phyloP scores from a whole-genome alignment of 2,888 invertebrate species.

The Sthenelais limicola region DNA sequence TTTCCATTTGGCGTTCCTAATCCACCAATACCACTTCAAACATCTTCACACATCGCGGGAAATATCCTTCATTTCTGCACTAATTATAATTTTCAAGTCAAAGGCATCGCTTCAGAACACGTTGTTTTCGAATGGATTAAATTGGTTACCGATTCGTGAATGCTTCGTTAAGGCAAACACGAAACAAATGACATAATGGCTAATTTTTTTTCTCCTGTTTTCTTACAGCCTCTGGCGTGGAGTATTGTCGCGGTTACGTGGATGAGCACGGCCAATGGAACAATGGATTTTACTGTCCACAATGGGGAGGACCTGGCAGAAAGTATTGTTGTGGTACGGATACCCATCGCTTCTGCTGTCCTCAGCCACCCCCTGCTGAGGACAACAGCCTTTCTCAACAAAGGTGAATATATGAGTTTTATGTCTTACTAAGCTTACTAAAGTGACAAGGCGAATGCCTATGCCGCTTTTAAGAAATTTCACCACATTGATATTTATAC shows the following conservation, averaged over 20 bases:
- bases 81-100: too few species aligned
- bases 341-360: constrained; percentile 49
- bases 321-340: constrained; percentile 51
- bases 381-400: constrained; percentile 22
- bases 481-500: too few species aligned
- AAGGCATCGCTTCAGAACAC: too few species aligned
- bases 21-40: too few species aligned
- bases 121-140: too few species aligned
- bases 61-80: too few species aligned
- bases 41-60: too few species aligned
- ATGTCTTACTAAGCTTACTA: not conserved
- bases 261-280: constrained; percentile 53
- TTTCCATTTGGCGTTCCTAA: too few species aligned
- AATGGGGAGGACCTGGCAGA: constrained; percentile 45
- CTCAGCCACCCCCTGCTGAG: not conserved
- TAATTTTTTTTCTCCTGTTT: too few species aligned
- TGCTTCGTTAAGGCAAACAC: too few species aligned
- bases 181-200: too few species aligned
- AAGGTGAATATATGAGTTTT: not conserved
- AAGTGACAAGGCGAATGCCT: not conserved
- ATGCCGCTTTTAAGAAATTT: not conserved
- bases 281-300: constrained; percentile 52
- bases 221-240: constrained; percentile 41
- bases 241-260: constrained; percentile 48
- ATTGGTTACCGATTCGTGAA: too few species aligned